Percentiles rank a stretch among this genome's conserved stretches.
phyloP scores from a whole-genome alignment of 2,113 vertebrate genomes.

The Hepsetus odoe region DNA sequence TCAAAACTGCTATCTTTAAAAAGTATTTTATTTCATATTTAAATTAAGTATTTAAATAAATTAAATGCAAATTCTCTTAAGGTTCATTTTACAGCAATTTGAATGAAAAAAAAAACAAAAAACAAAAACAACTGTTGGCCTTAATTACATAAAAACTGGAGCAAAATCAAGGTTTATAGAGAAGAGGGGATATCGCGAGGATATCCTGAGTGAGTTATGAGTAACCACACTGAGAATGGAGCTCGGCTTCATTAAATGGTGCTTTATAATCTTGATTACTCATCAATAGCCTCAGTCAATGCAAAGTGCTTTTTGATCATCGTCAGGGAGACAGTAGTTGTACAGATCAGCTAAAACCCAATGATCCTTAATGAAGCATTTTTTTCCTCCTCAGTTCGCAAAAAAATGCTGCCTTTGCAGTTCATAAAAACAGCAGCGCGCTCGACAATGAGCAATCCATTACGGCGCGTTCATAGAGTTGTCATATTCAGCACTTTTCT shows the following conservation, averaged over 20 bases:
- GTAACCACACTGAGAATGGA: background rate
- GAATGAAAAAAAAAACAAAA: too few relatives aligned
- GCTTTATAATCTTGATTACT: slow-evolving; percentile 3
- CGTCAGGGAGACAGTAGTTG: slow-evolving; percentile 20
- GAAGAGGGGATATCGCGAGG: too few relatives aligned
- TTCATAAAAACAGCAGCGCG: background rate
- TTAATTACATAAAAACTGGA: too few relatives aligned
- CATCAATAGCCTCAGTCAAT: slow-evolving; percentile 18
- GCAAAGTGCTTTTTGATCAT: slow-evolving; percentile 33
- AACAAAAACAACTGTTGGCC: too few relatives aligned
- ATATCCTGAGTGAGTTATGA: slow-evolving; percentile 2
- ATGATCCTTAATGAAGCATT: slow-evolving; percentile 39
- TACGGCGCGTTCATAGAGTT: background rate
- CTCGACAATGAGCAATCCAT: background rate
- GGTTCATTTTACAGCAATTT: too few relatives aligned
- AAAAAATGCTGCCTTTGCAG: slow-evolving; percentile 43
- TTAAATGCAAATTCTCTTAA: too few relatives aligned
- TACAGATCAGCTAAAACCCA: slow-evolving; percentile 41
- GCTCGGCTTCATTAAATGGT: background rate
- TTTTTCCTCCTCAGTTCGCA: slow-evolving; percentile 10
- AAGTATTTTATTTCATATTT: too few relatives aligned
- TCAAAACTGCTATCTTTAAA: too few relatives aligned
- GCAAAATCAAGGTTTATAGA: too few relatives aligned
- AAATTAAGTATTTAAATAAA: too few relatives aligned
- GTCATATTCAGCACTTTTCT: slow-evolving; percentile 42